These are phyloP conservation scores for Sphenodon punctatus DNA, from an alignment of 2,797 vertebrate genomes.

Conservation along the genomic window DNA sequence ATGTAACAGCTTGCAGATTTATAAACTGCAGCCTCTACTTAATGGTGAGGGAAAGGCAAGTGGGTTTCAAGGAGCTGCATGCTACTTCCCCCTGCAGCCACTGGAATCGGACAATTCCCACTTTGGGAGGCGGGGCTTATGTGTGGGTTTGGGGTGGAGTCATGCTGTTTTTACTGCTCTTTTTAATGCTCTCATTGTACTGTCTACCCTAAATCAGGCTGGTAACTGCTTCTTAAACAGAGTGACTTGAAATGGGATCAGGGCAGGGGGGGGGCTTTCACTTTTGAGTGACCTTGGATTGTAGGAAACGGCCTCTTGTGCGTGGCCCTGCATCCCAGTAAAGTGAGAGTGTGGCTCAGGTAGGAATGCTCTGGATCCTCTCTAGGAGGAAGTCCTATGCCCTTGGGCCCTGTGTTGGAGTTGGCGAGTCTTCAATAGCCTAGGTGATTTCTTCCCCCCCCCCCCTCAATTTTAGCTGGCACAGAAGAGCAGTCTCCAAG, in stretches of 20 bases:
- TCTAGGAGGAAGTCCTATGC: not conserved
- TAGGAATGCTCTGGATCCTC: not conserved
- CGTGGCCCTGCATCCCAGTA: not conserved
- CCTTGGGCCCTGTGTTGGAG: not conserved
- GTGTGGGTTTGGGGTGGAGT: not conserved
- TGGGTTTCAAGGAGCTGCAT: not conserved
- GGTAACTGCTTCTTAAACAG: not conserved
- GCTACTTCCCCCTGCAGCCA: not conserved
- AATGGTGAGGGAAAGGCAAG: not conserved
- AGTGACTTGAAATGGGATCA: not conserved
- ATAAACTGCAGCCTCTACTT: fast-evolving
- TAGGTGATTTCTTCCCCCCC: not conserved
- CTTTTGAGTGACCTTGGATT: not conserved
- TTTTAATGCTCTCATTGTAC: too few species aligned
- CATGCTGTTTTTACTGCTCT: not conserved
- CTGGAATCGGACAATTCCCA: not conserved
- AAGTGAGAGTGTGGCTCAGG: not conserved
- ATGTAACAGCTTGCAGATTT: fast-evolving
- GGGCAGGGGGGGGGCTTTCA: not conserved
- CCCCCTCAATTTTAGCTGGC: not conserved
- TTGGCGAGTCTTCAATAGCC: not conserved
- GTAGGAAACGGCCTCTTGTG: not conserved
- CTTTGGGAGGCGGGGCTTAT: not conserved
- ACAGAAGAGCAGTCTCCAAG: not conserved
- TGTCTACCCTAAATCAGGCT: too few species aligned